Percentiles rank a stretch among this genome's conserved stretches.
Conservation (phyloP, 2,888 invertebrate species). For the Drosophila limbata region DNA sequence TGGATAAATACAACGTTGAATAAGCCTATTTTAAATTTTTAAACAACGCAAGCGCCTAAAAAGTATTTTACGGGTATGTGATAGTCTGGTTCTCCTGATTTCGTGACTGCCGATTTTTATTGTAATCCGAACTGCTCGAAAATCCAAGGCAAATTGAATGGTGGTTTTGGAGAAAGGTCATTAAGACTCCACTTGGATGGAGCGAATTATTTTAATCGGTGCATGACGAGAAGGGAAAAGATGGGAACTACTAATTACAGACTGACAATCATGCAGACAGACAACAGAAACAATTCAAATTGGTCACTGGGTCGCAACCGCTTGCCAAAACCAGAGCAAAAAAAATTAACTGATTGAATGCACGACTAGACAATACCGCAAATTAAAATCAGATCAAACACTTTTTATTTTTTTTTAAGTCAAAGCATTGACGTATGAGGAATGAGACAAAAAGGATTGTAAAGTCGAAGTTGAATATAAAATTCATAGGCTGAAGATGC, state of each 20-base stretch:
- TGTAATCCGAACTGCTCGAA: slow-evolving; percentile 3
- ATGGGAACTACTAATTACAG: slow-evolving; percentile 15
- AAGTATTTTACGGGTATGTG: no score
- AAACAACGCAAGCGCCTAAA: no score
- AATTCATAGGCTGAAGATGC: no score
- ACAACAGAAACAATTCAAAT: slow-evolving; percentile 41
- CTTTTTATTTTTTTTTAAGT: no score
- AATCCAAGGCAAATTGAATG: neutral
- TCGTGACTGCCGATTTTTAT: neutral
- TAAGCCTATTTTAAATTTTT: no score
- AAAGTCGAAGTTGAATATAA: no score
- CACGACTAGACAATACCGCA: slow-evolving; percentile 11
- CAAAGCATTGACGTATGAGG: no score
- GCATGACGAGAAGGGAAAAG: slow-evolving; percentile 36
- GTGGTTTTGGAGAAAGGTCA: slow-evolving; percentile 2
- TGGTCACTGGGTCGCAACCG: slow-evolving; percentile 38
- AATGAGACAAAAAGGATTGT: neutral
- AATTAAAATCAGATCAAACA: no score
- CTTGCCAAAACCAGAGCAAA: slow-evolving; percentile 21
- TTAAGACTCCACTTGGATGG: slow-evolving; percentile 1
- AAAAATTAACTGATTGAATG: neutral
- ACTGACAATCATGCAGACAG: slow-evolving; percentile 14
- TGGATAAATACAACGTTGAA: no score
- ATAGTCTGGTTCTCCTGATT: no score
- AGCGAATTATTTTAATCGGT: slow-evolving; percentile 35